Evolutionary conservation across 2,888 invertebrate genomes (phyloP), one percentile per base, ranked within the genome.

Genomic region (Ferdinandea cuprea): DNA sequence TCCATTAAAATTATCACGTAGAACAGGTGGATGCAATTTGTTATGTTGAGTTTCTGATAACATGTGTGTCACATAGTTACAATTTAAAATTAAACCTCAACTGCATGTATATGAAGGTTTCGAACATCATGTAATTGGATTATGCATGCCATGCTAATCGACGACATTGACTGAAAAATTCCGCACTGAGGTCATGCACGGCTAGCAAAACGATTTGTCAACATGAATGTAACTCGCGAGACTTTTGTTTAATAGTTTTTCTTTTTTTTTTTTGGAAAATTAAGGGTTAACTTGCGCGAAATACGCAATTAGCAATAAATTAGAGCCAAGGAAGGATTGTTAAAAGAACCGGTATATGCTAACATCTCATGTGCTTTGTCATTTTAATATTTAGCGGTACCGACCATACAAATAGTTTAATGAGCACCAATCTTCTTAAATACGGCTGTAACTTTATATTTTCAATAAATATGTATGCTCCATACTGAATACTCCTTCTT

Each of bases 61-160:
- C 19, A 19, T 44, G 15, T 52, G 15, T 6, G 52, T 15, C n/a
- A n/a, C n/a, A n/a, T n/a, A 30, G 0, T 3, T 46, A 13, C 44
- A 35, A 28, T 56, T 17, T 37, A 0, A 28, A 28, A 50, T 11
- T 0, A 2, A 37, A 9, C 2, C 9, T 7, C 19, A 3, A 25
- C 25, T 5, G 19, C 8, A n/a, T 3, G 17, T 15, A 4, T 8
- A 17, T 15, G 40, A 32, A 28, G 11, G 30, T n/a, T 71, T 71
- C 19, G 19, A 30, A 40, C 28, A 19, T 50, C 30, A 15, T 50
- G 71, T 71, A 72, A 72, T 61, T 44, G 44, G 61, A 72, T 72
- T 72, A 25, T 7, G 6, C 32, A 35, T 63, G 42, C 32, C 32
- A 35, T 63, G 42, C 32, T 30, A 52, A 28, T 61, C 42, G 30